A percentile compares a stretch with the other conserved stretches of the same genome.
phyloP scores from a whole-genome alignment of 2,797 vertebrate genomes.

The Pterois miles region DNA sequence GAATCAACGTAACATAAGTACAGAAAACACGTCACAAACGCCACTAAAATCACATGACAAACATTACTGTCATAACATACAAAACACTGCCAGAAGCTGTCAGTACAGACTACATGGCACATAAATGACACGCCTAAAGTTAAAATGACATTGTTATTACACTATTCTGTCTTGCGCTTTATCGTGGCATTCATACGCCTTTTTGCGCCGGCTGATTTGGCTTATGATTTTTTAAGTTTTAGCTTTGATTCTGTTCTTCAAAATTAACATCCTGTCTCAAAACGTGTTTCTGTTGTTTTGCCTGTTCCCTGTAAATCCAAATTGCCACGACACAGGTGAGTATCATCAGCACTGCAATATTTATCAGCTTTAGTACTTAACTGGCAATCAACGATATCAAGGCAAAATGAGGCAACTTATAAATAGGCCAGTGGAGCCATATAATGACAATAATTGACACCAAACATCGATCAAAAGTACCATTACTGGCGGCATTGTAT shows the following conservation, averaged over 20 bases:
- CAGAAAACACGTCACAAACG: no score
- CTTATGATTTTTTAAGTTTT: background rate
- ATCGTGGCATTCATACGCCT: no score
- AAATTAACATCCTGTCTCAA: background rate
- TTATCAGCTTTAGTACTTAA: background rate
- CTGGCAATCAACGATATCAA: background rate
- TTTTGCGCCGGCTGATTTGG: background rate
- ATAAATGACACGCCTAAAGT: no score
- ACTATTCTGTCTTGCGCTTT: no score
- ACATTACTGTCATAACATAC: no score
- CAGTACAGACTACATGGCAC: no score
- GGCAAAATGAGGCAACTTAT: background rate
- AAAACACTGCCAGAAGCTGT: no score
- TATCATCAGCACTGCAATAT: background rate
- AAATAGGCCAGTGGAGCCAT: background rate
- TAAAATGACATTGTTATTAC: no score
- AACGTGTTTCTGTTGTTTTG: background rate
- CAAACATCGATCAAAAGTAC: conserved; percentile 3
- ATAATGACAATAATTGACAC: background rate
- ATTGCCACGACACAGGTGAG: background rate
- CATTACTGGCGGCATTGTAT: background rate
- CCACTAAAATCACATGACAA: no score
- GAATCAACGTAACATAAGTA: no score
- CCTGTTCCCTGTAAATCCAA: background rate
- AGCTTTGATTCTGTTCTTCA: background rate